Evolutionary conservation across 2,113 vertebrate genomes (phyloP).

Genomic region (Andinoacara biseriatus): DNA sequence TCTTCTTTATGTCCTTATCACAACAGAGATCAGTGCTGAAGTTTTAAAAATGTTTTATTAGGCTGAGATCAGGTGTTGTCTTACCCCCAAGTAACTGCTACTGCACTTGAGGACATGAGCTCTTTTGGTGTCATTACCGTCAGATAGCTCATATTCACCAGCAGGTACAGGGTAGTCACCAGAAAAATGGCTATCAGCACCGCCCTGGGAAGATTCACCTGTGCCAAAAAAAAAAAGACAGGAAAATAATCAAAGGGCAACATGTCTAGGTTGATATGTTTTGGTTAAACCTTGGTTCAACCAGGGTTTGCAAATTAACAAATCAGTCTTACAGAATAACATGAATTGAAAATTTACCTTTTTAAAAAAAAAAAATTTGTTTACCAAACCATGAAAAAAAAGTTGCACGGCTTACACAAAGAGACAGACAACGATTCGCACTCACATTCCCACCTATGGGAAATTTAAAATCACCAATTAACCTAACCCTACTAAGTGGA

Average conservation of each 20-base stretch:
- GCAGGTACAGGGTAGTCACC: slow-evolving; percentile 87
- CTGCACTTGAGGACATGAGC: slow-evolving; percentile 84
- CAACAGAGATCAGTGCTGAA: not conserved
- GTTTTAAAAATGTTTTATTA: too few relatives aligned
- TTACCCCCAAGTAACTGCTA: slow-evolving; percentile 91
- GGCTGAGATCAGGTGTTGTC: slow-evolving; percentile 13
- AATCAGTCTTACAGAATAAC: not conserved
- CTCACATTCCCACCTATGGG: too few relatives aligned
- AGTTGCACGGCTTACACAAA: too few relatives aligned
- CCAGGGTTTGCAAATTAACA: not conserved
- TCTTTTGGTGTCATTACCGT: slow-evolving; percentile 86
- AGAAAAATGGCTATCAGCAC: slow-evolving; percentile 87
- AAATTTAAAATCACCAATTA: too few relatives aligned
- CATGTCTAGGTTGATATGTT: not conserved
- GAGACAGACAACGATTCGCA: too few relatives aligned
- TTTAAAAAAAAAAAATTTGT: not conserved
- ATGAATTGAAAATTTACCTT: not conserved
- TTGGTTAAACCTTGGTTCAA: not conserved
- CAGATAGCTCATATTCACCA: slow-evolving; percentile 91
- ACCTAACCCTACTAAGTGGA: too few relatives aligned
- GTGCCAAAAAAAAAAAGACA: not conserved
- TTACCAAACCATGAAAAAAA: not conserved
- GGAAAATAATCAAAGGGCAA: too few relatives aligned
- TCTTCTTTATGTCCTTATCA: not conserved
- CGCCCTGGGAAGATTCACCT: slow-evolving; percentile 89